phyloP scores from a whole-genome alignment of 1,140 invertebrate species.

The Leptinotarsa lineolata region DNA sequence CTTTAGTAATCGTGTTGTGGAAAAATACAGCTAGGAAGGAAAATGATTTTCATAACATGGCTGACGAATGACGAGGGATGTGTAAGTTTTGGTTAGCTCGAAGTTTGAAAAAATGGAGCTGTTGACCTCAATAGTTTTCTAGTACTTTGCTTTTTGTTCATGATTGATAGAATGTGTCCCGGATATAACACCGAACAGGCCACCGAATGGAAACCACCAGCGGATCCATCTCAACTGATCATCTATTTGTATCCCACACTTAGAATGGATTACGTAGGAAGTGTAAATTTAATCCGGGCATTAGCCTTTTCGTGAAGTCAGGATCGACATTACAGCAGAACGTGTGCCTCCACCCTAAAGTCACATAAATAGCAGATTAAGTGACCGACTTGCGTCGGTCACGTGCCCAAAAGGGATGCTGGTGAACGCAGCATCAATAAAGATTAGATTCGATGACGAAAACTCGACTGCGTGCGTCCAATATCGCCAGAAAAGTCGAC shows the following conservation, averaged over 20 bases:
- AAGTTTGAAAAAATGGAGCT: too few relatives aligned
- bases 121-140: too few relatives aligned
- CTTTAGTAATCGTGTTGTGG: too few relatives aligned
- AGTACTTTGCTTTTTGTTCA: too few relatives aligned
- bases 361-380: slow-evolving; percentile 58
- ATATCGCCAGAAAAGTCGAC: neutral
- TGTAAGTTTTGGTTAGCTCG: too few relatives aligned
- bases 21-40: too few relatives aligned
- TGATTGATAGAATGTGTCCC: too few relatives aligned
- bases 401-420: slow-evolving; percentile 44
- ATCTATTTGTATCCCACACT: slow-evolving; percentile 26
- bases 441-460: slow-evolving; percentile 7
- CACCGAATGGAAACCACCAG: too few relatives aligned
- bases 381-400: slow-evolving; percentile 54
- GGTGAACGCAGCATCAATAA: slow-evolving; percentile 17
- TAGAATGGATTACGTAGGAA: slow-evolving; percentile 32
- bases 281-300: slow-evolving; percentile 41
- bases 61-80: too few relatives aligned
- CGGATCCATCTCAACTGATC: neutral
- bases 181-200: too few relatives aligned
- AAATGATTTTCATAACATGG: too few relatives aligned
- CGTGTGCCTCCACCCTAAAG: slow-evolving; percentile 43
- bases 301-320: slow-evolving; percentile 40
- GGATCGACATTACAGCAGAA: slow-evolving; percentile 31
- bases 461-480: neutral